Evolutionary conservation across 1,140 invertebrate species (phyloP), one percentile per base, ranked within the genome.

Genomic region (Drosophila eugracilis): DNA sequence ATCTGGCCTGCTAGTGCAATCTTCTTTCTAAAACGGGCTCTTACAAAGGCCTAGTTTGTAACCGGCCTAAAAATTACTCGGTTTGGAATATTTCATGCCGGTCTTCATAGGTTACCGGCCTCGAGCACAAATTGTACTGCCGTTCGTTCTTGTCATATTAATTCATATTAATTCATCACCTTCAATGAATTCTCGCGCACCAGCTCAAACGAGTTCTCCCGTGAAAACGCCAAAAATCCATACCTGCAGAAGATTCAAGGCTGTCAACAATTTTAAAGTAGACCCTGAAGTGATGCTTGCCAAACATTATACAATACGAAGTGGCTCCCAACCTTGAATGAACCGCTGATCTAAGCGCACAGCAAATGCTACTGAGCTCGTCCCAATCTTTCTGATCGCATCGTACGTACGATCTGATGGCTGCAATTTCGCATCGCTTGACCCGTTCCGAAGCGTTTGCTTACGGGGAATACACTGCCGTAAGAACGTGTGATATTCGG

Each of bases 91-190:
- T n/a, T n/a, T n/a, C n/a, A n/a, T n/a, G n/a, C n/a, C n/a, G n/a
- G n/a, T n/a, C n/a, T n/a, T n/a, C n/a, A n/a, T n/a, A n/a, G n/a
- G n/a, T n/a, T n/a, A n/a, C n/a, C n/a, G n/a, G n/a, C 12, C 37
- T 42, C 4, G 32, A 34, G 1, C 32, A 5, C 7, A 47, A 42
- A 10, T 67, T 67, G 5, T 58, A 67, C 2, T 7, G 32, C 9
- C 24, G 22, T 36, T 39, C 14, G 10, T 55, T 54, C 7, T 50
- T 69, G 4, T 52, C 36, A 3, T 24, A 37, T 1, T 58, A 24
- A 2, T 42, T 55, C 12, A n/a, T n/a, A n/a, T n/a, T n/a, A n/a
- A n/a, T 26, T 37, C n/a, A 52, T 52, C 7, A 37, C 21, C 6
- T 22, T 21, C 1, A 34, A n/a, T 7, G 49, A 32, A 10, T 36